A percentile compares a stretch with the other conserved stretches of the same genome.
These are phyloP conservation scores for Ophthalmolycus amberensis DNA, from an alignment of 2,113 vertebrate species.

Conservation along the genomic window DNA sequence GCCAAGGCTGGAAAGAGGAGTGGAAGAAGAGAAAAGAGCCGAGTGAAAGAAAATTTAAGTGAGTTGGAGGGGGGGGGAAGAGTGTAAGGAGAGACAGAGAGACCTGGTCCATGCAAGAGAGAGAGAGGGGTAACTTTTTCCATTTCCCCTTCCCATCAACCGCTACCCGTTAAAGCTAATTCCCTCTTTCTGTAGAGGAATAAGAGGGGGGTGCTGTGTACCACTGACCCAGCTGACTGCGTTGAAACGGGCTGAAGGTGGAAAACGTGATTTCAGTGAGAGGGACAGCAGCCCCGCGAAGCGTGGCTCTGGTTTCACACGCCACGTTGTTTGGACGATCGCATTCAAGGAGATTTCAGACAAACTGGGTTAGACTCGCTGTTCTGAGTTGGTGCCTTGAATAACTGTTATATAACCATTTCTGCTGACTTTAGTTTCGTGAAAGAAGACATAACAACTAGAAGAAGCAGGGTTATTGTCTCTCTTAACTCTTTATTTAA, in stretches of 20 bases:
- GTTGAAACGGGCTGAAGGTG: slow-evolving; percentile 55
- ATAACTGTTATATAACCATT: slow-evolving; percentile 34
- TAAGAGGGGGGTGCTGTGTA: slow-evolving; percentile 35
- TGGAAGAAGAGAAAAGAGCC: slow-evolving; percentile 4
- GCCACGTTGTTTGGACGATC: slow-evolving; percentile 20
- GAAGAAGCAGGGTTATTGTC: background rate
- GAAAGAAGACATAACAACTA: background rate
- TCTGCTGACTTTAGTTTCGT: slow-evolving; percentile 14
- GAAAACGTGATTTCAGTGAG: slow-evolving; percentile 53
- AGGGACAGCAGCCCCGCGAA: slow-evolving; percentile 19
- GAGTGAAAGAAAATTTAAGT: slow-evolving; percentile 37
- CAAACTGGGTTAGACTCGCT: slow-evolving; percentile 24
- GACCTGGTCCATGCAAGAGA: slow-evolving; percentile 18
- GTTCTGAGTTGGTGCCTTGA: background rate
- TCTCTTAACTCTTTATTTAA: slow-evolving; percentile 11
- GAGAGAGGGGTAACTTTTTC: slow-evolving; percentile 72
- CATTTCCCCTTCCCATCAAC: slow-evolving; percentile 53
- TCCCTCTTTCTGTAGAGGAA: slow-evolving; percentile 34
- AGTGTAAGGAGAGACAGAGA: slow-evolving; percentile 51
- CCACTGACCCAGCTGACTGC: slow-evolving; percentile 68
- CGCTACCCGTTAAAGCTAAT: slow-evolving; percentile 51
- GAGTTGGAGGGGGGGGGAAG: slow-evolving; percentile 2
- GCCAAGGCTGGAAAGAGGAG: slow-evolving; percentile 43
- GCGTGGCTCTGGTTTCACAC: slow-evolving; percentile 43
- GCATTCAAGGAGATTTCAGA: slow-evolving; percentile 24